Evolutionary conservation across 2,888 invertebrate species (phyloP).

Genomic region (Pterostichus niger): DNA sequence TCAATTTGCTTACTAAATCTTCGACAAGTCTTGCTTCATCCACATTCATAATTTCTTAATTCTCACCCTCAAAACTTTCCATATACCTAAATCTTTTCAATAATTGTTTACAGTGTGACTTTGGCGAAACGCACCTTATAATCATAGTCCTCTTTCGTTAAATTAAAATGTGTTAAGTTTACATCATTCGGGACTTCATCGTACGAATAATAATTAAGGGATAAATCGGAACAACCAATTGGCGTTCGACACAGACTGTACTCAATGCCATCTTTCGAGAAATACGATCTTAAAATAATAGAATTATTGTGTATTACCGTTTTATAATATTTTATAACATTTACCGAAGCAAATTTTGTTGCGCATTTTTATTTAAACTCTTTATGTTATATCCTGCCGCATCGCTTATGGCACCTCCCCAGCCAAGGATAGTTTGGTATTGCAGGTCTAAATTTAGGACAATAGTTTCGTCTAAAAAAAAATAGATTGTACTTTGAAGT

Average conservation of each 20-base stretch:
- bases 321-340: conserved; percentile 66
- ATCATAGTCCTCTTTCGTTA: conserved; percentile 82
- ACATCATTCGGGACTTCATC: conserved; percentile 81
- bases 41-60: too few relatives aligned
- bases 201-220: conserved; percentile 87
- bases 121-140: conserved; percentile 79
- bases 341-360: conserved; percentile 79
- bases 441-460: conserved; percentile 71
- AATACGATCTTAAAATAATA: conserved; percentile 82
- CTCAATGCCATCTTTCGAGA: conserved; percentile 82
- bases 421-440: conserved; percentile 86
- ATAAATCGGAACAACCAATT: conserved; percentile 92
- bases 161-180: conserved; percentile 81
- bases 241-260: conserved; percentile 89
- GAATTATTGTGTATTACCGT: background rate
- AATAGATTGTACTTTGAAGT: background rate
- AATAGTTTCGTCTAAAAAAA: conserved; percentile 15
- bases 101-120: too few relatives aligned
- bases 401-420: conserved; percentile 91
- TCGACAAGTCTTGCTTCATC: too few relatives aligned
- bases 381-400: conserved; percentile 84
- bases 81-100: too few relatives aligned
- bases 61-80: too few relatives aligned
- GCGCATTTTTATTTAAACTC: conserved; percentile 78
- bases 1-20: too few relatives aligned